Conservation (phyloP, 1,140 invertebrate species). For the Rhopalosiphum padi region DNA sequence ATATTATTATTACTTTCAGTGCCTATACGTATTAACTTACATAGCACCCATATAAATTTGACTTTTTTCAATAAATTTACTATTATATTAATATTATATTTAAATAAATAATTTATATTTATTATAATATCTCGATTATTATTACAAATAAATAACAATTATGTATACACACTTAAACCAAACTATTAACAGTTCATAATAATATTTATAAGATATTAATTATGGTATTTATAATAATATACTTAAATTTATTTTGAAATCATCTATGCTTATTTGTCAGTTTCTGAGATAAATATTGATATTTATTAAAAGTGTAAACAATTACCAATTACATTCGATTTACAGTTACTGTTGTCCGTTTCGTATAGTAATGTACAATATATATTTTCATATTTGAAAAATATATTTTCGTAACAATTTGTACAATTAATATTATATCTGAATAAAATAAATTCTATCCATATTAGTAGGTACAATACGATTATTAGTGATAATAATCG, state of each 20-base stretch:
- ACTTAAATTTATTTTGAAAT: background rate
- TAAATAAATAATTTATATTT: too few relatives aligned
- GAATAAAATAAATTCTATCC: background rate
- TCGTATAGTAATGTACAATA: background rate
- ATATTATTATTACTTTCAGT: background rate
- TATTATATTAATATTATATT: too few relatives aligned
- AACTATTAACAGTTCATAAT: background rate
- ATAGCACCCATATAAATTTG: background rate
- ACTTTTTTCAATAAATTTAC: background rate
- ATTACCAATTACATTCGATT: background rate
- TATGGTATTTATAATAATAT: background rate
- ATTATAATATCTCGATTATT: background rate
- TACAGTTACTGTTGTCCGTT: background rate
- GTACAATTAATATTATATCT: background rate
- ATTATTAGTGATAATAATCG: background rate
- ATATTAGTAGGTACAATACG: background rate
- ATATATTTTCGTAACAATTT: background rate
- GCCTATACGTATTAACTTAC: background rate
- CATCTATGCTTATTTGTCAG: background rate
- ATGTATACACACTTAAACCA: background rate
- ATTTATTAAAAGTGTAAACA: too few relatives aligned
- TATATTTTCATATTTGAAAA: background rate
- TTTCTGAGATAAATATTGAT: background rate
- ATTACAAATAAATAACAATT: background rate
- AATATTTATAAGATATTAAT: background rate